Conservation (phyloP, 1,140 invertebrate species). For the Leucophenga varia region DNA sequence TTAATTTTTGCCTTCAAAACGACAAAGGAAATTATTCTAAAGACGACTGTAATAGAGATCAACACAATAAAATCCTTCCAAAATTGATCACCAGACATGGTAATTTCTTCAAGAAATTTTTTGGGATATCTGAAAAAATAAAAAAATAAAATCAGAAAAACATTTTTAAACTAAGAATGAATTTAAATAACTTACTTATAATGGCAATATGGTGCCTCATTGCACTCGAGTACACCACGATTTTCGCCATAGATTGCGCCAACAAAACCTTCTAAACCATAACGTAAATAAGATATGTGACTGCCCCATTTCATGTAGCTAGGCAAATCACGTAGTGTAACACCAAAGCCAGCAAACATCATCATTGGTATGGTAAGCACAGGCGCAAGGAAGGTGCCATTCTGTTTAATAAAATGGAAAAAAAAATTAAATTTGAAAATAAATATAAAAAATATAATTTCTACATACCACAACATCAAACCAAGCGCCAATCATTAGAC, state of each 20-base stretch:
- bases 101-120: conserved; percentile 77
- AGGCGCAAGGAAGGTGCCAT: conserved; percentile 80
- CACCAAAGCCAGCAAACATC: conserved; percentile 86
- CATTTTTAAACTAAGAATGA: neutral
- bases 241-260: conserved; percentile 80
- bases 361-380: conserved; percentile 78
- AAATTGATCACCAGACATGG: conserved; percentile 78
- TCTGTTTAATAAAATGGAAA: conserved; percentile 56
- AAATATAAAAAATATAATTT: conserved; percentile 3
- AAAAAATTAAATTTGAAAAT: neutral
- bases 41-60: conserved; percentile 67
- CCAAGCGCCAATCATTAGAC: conserved; percentile 82
- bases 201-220: conserved; percentile 69
- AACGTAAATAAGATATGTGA: conserved; percentile 83
- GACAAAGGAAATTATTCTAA: conserved; percentile 74
- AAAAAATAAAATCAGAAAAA: conserved; percentile 4
- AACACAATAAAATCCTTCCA: conserved; percentile 80
- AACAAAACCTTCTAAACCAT: conserved; percentile 82
- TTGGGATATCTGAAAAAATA: conserved; percentile 62
- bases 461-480: conserved; percentile 78
- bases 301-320: conserved; percentile 83
- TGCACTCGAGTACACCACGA: conserved; percentile 66
- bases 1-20: conserved; percentile 63
- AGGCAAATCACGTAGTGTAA: conserved; percentile 74
- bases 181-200: conserved; percentile 61